Conservation (phyloP, 1,140 invertebrate species). For the Apis laboriosa region DNA sequence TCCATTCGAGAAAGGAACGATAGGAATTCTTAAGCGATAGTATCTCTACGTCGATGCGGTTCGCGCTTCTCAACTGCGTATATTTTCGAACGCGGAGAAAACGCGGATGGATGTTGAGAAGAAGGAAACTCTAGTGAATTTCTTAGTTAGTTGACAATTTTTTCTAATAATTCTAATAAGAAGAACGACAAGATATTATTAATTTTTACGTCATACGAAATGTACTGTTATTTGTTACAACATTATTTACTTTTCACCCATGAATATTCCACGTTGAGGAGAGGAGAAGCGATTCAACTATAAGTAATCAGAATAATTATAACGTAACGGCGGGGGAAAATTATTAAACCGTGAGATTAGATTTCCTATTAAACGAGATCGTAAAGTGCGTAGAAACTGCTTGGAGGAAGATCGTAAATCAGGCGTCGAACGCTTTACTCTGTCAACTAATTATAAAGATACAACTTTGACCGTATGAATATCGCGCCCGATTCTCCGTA, state of each 20-base stretch:
- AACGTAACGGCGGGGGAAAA: background rate
- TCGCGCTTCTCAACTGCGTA: background rate
- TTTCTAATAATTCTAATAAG: background rate
- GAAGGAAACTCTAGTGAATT: background rate
- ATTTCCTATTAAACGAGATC: constrained; percentile 35
- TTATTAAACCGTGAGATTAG: constrained; percentile 38
- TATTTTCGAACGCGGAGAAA: background rate
- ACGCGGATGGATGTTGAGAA: no score
- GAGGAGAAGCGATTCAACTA: background rate
- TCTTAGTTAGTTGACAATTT: background rate
- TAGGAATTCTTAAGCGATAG: background rate
- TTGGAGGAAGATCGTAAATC: constrained; percentile 33
- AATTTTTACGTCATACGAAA: no score
- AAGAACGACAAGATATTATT: no score
- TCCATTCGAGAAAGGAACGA: background rate
- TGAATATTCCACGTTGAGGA: no score
- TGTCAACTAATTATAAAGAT: constrained; percentile 53
- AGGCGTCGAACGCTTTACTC: background rate
- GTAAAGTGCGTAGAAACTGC: background rate
- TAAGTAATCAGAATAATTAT: background rate
- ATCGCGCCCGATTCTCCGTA: constrained; percentile 33
- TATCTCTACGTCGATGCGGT: no score
- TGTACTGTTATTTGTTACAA: no score
- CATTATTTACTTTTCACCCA: no score
- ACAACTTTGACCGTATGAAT: constrained; percentile 33